These are phyloP conservation scores for Microcebus tavaratra DNA, from an alignment of 2,113 vertebrate genomes.

Conservation along the genomic window DNA sequence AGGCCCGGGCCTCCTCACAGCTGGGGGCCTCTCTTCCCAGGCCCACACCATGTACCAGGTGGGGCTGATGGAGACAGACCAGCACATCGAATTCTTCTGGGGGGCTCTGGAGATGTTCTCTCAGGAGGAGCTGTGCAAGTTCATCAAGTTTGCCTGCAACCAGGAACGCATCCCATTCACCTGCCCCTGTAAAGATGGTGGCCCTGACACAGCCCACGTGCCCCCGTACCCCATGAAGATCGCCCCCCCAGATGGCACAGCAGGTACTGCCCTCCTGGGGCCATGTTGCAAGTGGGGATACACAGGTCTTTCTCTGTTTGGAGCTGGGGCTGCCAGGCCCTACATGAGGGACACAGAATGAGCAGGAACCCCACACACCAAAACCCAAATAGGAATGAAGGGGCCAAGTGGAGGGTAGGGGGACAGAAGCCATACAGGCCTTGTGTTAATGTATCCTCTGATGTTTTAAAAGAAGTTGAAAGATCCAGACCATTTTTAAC, in stretches of 20 bases:
- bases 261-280: conserved; percentile 85
- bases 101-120: conserved; percentile 95
- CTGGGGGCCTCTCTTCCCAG: conserved; percentile 76
- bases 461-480: neutral
- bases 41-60: conserved; percentile 99
- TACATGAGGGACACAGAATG: too few relatives aligned
- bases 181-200: conserved; percentile 97
- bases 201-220: conserved; percentile 96
- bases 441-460: neutral
- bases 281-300: neutral
- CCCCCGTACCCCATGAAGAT: conserved; percentile 99
- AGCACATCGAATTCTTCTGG: conserved; percentile 99
- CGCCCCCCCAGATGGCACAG: conserved; percentile 94
- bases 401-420: neutral
- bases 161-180: conserved; percentile 98
- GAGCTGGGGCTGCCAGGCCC: neutral
- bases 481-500: neutral
- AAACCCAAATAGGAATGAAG: accelerated
- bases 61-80: conserved; percentile 98
- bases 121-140: conserved; percentile 99
- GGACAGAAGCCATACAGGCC: accelerated
- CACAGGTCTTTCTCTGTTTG: neutral
- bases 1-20: neutral
- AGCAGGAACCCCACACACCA: neutral
- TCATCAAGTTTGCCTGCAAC: conserved; percentile 99